Percentiles rank a stretch among this genome's conserved stretches.
Evolutionary conservation across 1,140 invertebrate genomes (phyloP).

Genomic region (Dendroctonus valens): DNA sequence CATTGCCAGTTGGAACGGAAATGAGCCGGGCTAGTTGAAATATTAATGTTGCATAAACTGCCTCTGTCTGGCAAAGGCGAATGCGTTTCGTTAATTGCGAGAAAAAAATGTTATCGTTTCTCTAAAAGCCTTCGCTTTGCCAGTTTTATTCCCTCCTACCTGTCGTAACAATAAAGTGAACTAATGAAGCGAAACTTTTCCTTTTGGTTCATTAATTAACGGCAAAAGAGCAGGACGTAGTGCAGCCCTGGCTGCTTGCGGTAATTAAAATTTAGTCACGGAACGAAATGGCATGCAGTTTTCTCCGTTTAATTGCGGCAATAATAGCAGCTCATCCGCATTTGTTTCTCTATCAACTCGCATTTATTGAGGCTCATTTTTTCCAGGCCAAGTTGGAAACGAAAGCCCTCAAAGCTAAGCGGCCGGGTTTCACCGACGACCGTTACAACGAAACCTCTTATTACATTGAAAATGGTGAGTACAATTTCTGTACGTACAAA

Average conservation of each 20-base stretch:
- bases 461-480: slow-evolving; percentile 93
- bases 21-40: too few species aligned
- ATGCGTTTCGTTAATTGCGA: too few species aligned
- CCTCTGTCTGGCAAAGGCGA: too few species aligned
- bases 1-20: too few species aligned
- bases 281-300: slow-evolving; percentile 7
- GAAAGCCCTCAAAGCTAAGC: slow-evolving; percentile 87
- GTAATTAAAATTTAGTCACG: slow-evolving; percentile 19
- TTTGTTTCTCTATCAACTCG: not conserved
- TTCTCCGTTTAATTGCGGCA: not conserved
- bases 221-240: slow-evolving; percentile 3
- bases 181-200: slow-evolving; percentile 16
- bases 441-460: slow-evolving; percentile 93
- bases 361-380: slow-evolving; percentile 53
- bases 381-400: slow-evolving; percentile 91
- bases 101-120: not conserved
- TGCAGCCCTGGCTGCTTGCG: slow-evolving; percentile 3
- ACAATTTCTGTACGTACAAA: too few species aligned
- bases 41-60: too few species aligned
- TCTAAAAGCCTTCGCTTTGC: not conserved
- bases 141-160: not conserved
- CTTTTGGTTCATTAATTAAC: slow-evolving; percentile 12
- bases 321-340: slow-evolving; percentile 50
- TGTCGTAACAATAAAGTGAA: slow-evolving; percentile 13
- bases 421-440: slow-evolving; percentile 89